These are phyloP conservation scores for Germaria angustata DNA, from an alignment of 2,888 invertebrate genomes.

Conservation along the genomic window DNA sequence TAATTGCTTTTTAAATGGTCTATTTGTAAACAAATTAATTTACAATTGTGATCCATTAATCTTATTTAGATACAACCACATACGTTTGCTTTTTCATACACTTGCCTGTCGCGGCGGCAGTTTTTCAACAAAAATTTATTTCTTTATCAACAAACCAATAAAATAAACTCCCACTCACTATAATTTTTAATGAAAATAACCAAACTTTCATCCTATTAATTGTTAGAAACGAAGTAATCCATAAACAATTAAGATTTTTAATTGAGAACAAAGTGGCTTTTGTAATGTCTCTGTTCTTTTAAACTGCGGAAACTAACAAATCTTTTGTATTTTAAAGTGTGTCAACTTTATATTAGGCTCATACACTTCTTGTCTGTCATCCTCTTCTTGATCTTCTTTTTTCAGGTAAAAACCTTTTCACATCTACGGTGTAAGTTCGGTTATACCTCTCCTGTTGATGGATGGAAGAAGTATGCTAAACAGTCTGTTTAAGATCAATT, in stretches of 20 bases:
- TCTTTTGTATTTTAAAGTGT: too few relatives aligned
- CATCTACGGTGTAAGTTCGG: too few relatives aligned
- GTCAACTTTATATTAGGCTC: too few relatives aligned
- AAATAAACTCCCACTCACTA: constrained; percentile 17
- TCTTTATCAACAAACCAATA: constrained; percentile 8
- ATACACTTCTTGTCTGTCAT: too few relatives aligned
- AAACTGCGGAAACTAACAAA: background rate
- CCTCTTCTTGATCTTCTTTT: too few relatives aligned
- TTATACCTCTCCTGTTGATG: too few relatives aligned
- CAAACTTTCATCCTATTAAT: background rate
- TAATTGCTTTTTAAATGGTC: constrained; percentile 34
- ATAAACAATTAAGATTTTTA: constrained; percentile 42
- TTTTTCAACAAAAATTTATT: background rate
- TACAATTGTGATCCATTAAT: constrained; percentile 11
- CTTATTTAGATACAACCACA: constrained; percentile 18
- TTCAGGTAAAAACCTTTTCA: too few relatives aligned
- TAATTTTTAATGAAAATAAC: background rate
- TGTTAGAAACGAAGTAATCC: constrained; percentile 7
- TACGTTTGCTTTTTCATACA: background rate
- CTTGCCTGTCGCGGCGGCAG: constrained; percentile 15
- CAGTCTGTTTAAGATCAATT: too few relatives aligned
- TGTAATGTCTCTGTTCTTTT: background rate
- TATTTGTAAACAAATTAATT: constrained; percentile 44
- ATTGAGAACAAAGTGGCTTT: constrained; percentile 45
- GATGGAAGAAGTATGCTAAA: too few relatives aligned